These are phyloP conservation scores for Adineta ricciae DNA, from an alignment of 2,888 invertebrate genomes.

Conservation along the genomic window DNA sequence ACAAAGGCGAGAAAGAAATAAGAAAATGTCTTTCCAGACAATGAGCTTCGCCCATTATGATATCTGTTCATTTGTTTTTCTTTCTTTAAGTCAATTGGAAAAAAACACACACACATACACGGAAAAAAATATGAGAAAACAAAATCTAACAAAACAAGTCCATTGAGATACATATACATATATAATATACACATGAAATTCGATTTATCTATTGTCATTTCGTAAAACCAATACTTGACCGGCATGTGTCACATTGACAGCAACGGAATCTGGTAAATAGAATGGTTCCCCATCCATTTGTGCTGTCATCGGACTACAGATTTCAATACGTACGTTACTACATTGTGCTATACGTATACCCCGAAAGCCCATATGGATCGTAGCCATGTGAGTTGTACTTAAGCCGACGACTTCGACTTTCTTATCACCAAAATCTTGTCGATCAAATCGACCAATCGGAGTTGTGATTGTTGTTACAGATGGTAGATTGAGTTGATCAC, in stretches of 20 bases:
- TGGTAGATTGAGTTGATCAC: background rate
- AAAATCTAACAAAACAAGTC: no score
- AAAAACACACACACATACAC: background rate
- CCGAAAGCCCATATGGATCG: background rate
- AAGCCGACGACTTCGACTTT: slow-evolving; percentile 9
- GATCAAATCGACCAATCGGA: background rate
- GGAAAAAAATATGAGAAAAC: background rate
- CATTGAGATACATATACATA: no score
- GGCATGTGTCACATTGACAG: background rate
- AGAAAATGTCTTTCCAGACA: background rate
- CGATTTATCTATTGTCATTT: background rate
- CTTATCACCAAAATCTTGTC: slow-evolving; percentile 16
- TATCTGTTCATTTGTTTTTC: background rate
- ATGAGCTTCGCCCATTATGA: background rate
- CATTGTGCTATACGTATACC: slow-evolving; percentile 21
- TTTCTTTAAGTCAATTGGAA: background rate
- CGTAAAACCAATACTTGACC: background rate
- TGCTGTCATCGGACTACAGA: background rate
- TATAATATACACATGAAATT: no score
- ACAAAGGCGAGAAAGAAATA: background rate
- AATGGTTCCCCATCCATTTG: slow-evolving; percentile 22
- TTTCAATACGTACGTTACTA: background rate
- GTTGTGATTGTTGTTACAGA: background rate
- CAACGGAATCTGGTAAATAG: background rate
- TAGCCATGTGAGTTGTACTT: background rate